Evolutionary conservation across 2,113 vertebrate genomes (phyloP), one percentile per base, ranked within the genome.

Genomic region (Rhagologus leucostigma): DNA sequence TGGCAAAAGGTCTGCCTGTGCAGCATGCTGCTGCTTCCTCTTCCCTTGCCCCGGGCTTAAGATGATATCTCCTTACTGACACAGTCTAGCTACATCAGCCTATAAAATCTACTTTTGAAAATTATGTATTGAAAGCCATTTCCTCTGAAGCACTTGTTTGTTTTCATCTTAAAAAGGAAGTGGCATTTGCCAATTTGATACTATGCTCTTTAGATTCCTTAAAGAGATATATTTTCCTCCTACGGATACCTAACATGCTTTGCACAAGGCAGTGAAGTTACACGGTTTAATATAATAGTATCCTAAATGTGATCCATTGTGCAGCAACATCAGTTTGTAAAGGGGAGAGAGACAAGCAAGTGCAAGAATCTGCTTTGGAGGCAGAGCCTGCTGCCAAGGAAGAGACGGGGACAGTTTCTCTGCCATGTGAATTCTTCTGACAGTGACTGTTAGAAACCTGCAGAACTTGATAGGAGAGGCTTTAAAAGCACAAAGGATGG

Each of bases 1-100:
- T 96, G 83, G 79, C 84, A 91, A 93, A 64, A 71, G 46, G 47
- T 83, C 84, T 93, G 67, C 37, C 71, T 85, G 33, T 89, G 91
- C 82, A 91, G 62, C 56, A 37, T 33, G 52, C 75, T 85, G 23
- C 59, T 87, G 10, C 39, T 87, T 81, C 52, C 49, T 69, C 32
- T 79, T 74, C 63, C 39, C 30, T 75, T 83, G 59, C 76, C 53
- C 52, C 0, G 0, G 75, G 77, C 41, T 85, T 73, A 68, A 84
- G 83, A 91, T 41, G 27, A 3, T 91, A 82, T 76, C 79, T 73
- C 81, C 47, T 75, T 56, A 23, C 53, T 64, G 76, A 63, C 9
- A 64, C 16, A 32, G 57, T 14, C 57, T 42, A 56, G n/a, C 52
- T 60, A 41, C 55, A 37, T 67, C 80, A 94, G 52, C 62, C 42